These are phyloP conservation scores for Patagioenas fasciata DNA, from an alignment of 2,113 vertebrate genomes.

Conservation along the genomic window DNA sequence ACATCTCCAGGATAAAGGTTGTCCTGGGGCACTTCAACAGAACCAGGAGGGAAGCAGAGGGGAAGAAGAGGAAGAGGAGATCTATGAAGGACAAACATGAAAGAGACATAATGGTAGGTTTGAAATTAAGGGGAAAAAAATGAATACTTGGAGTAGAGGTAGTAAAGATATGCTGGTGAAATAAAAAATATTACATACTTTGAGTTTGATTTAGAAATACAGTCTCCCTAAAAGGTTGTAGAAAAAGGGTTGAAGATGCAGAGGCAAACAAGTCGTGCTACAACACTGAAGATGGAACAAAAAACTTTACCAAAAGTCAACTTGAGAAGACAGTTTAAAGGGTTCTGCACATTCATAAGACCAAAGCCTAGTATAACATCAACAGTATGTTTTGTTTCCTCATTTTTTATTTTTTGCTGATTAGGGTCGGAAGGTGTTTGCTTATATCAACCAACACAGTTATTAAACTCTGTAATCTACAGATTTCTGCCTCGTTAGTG, in stretches of 20 bases:
- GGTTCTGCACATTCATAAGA: neutral
- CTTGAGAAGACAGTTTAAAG: neutral
- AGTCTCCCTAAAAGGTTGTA: neutral
- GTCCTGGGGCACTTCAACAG: neutral
- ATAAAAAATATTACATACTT: neutral
- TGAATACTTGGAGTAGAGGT: neutral
- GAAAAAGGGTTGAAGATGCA: neutral
- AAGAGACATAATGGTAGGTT: accelerated
- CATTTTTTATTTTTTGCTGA: neutral
- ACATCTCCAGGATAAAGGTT: neutral
- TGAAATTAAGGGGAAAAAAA: neutral
- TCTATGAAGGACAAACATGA: neutral
- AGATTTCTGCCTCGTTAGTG: neutral
- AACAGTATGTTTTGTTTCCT: neutral
- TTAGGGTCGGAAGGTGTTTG: neutral
- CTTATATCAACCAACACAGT: neutral
- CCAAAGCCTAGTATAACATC: neutral
- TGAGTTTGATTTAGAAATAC: neutral
- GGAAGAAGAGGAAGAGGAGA: neutral
- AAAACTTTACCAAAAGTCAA: neutral
- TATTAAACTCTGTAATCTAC: neutral
- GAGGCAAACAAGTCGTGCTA: neutral
- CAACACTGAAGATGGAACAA: neutral
- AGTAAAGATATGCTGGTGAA: neutral
- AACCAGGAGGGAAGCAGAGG: neutral